Evolutionary conservation across 1,140 invertebrate species (phyloP), one percentile per base, ranked within the genome.

Genomic region (Platorchestia sp.): DNA sequence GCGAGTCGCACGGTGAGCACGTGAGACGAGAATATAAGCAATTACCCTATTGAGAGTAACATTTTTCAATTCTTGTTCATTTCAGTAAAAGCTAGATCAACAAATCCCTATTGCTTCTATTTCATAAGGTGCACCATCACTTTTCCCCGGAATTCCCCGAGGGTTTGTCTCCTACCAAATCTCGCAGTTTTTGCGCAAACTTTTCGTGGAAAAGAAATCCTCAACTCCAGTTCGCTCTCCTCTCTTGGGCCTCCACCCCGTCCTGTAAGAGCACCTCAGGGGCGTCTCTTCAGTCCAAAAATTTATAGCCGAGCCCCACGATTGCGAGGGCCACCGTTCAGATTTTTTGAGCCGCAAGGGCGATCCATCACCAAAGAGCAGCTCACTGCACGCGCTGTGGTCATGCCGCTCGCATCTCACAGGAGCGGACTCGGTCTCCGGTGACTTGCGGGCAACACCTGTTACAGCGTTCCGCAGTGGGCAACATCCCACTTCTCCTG

Each of bases 261-360:
- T 93, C 43, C 43, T 47, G 40, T 47, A 47, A 47, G 91, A 93
- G 91, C 91, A 44, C 91, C 91, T 93, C 91, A 44, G 91, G 45
- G 91, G 91, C 91, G 40, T 93, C 87, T 89, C 87, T 89, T 89
- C 87, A 43, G 87, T 89, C 43, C 43, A 93, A 93, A 93, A 93
- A 45, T 93, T 93, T 93, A 93, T 93, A 93, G 91, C 91, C 45
- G 45, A 47, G 43, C 91, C 44, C 91, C 36, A 19, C 91, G 91
- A 93, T 93, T 93, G 43, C 43, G 44, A 93, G 91, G 41, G 41
- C 45, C 45, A 19, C 43, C 36, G 43, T 45, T 93, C 91, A 93
- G 91, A 93, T 93, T 93, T 93, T 93, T 93, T 93, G 45, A 45
- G 40, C 36, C 6, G 91, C 43, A 40, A 42, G 43, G 44, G 36